These are phyloP conservation scores for Polyommatus iphigenia DNA, from an alignment of 2,888 invertebrate species.

Conservation along the genomic window DNA sequence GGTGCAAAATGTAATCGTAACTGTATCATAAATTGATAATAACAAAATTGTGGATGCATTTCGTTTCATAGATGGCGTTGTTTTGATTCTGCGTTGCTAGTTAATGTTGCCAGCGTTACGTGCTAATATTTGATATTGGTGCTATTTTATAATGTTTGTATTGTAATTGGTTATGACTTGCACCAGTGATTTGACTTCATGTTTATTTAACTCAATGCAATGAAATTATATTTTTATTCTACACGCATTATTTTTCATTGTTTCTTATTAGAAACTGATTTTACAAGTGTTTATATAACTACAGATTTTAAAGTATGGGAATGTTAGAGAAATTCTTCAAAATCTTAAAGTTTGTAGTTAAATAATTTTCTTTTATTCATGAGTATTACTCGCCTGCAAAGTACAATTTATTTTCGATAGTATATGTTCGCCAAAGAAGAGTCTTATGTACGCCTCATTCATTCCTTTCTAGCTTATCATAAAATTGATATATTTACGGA, in stretches of 20 bases:
- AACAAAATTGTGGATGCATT: slow-evolving; percentile 36
- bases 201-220: slow-evolving; percentile 48
- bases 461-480: slow-evolving; percentile 52
- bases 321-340: background rate
- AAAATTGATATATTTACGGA: slow-evolving; percentile 40
- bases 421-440: slow-evolving; percentile 63
- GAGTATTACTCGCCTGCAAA: slow-evolving; percentile 54
- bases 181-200: slow-evolving; percentile 69
- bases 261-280: slow-evolving; percentile 9
- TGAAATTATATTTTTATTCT: slow-evolving; percentile 38
- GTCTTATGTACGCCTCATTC: slow-evolving; percentile 51
- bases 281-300: background rate
- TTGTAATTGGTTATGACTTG: slow-evolving; percentile 48
- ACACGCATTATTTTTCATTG: background rate
- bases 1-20: slow-evolving; percentile 48
- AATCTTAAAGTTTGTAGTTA: background rate
- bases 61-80: slow-evolving; percentile 42
- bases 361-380: background rate
- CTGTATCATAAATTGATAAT: slow-evolving; percentile 36
- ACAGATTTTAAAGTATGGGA: background rate
- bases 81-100: slow-evolving; percentile 62
- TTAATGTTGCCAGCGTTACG: slow-evolving; percentile 48
- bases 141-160: slow-evolving; percentile 69
- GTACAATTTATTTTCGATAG: slow-evolving; percentile 57
- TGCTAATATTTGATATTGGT: slow-evolving; percentile 75